Base-by-base conservation (phyloP, 2,888 invertebrate species). In the Trissonchulus sp. region DNA sequence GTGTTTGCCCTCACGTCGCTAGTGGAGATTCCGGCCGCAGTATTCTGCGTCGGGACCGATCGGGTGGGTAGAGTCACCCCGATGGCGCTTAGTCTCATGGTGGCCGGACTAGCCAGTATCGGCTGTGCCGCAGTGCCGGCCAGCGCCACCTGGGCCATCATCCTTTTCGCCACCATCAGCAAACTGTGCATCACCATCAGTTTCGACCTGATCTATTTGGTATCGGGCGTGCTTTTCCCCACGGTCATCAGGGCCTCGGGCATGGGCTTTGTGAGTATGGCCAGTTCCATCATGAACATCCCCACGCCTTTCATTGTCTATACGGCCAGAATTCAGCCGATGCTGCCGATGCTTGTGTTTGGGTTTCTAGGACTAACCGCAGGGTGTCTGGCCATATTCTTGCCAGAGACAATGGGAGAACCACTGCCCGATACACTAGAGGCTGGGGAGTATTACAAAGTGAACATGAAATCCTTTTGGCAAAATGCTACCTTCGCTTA, bases 1-100 rank as follows among this genome's bases (percentile, higher is more conserved):
- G 71, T 69, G 2, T 69, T 69, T 69, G 71, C 71, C 36, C 23
- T 65, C 18, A 34, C 72, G 3, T 18, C 73, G 31, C 35, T 34
- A 36, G 62, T 76, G 34, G 76, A 76, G 37, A 48, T 68, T 1
- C 76, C 76, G 37, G 76, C 76, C 36, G 71, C 71, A 37, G 23
- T 69, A 15, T 34, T 37, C 8, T 8, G n/a, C 3, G 34, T 36
- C n/a, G 34, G 3, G 34, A 76, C 68, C 3, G 74, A 76, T 35
- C 15, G 65, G 28, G 18, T 75, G 30, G 75, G 75, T 28, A 37
- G 71, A 28, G 23, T 75, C 30, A 1, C 3, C 2, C 75, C 75
- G 34, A 28, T 71, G 35, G 31, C 72, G 31, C 2, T 71, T 1
- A 35, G n/a, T 30, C 2, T 71, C 2, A n/a, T 71, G 2, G 2